Base-by-base conservation (phyloP, 1,140 invertebrate genomes). In the Rhyzopertha dominica region DNA sequence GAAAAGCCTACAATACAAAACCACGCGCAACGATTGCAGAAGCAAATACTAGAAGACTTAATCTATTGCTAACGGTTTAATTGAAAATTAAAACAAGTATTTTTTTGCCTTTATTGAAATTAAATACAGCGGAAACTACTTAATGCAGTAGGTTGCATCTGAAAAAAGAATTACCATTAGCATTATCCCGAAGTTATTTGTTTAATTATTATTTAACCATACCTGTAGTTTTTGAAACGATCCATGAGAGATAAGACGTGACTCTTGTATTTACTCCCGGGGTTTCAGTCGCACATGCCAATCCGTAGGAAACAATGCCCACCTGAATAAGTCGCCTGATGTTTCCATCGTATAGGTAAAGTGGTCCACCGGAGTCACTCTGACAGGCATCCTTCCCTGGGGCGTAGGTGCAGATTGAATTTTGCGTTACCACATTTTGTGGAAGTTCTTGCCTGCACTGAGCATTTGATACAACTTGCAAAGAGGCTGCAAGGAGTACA, bases 331-430 rank as follows among this genome's bases (percentile, higher is more conserved):
- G 44, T 4, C 67, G 51, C 7, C 62, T 65, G 1, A 57, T 73
- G 0, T 51, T 42, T 0, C 65, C 59, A 50, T 79, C 72, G 24
- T 69, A 61, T 65, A 73, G 80, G 5, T 81, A 57, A 4, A 81
- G 51, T 0, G 81, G 80, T 8, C 82, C 82, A 12, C 84, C 84
- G 19, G 80, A 83, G 59, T 87, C 83, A 40, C 75, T 71, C 77
- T 79, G 75, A 59, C 82, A 85, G 3, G 79, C 68, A 58, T 85
- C 82, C 53, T 78, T 80, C 30, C 72, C 73, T 14, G 63, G 53
- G 1, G 70, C 65, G 25, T 74, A 82, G 1, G 82, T 85, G 61
- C 86, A 90, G 19, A 88, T 69, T 63, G 85, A 79, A 1, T 58
- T 65, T 2, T 72, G 50, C 0, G 44, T 54, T n/a, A 53, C 39